Percentiles rank a stretch among this genome's conserved stretches.
Evolutionary conservation across 2,113 vertebrate species (phyloP).

Genomic region (Lepisosteus oculatus): DNA sequence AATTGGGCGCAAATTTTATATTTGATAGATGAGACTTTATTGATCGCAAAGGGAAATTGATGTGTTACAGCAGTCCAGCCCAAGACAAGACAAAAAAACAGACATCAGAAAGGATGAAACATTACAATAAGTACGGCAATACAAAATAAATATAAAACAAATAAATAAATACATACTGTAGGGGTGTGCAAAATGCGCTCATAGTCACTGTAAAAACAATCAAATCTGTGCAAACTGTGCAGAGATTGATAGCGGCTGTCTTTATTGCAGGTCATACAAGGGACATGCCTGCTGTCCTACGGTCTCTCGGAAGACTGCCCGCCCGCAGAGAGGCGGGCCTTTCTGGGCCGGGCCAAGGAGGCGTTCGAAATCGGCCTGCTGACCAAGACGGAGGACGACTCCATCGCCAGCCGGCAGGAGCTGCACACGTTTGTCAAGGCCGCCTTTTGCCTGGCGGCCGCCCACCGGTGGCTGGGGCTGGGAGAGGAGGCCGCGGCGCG

Average conservation of each 20-base stretch:
- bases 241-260: not conserved
- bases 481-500: constrained; percentile 9
- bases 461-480: constrained; percentile 65
- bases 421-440: constrained; percentile 86
- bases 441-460: constrained; percentile 72
- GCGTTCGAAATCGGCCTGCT: constrained; percentile 86
- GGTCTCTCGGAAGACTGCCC: constrained; percentile 77
- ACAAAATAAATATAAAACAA: too few species aligned
- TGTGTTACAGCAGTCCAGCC: too few species aligned
- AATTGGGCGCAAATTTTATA: too few species aligned
- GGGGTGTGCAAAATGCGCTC: too few species aligned
- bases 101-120: too few species aligned
- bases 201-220: too few species aligned
- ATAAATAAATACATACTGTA: too few species aligned
- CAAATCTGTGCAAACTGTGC: too few species aligned
- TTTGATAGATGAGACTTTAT: too few species aligned
- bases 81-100: too few species aligned
- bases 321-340: constrained; percentile 41
- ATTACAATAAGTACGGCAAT: too few species aligned
- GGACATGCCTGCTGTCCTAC: constrained; percentile 82
- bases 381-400: constrained; percentile 59
- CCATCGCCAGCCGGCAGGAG: constrained; percentile 80
- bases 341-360: constrained; percentile 74
- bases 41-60: too few species aligned
- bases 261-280: constrained; percentile 74